Evolutionary conservation across 2,797 vertebrate species (phyloP), one percentile per base, ranked within the genome.

Genomic region (Aplochiton taeniatus): DNA sequence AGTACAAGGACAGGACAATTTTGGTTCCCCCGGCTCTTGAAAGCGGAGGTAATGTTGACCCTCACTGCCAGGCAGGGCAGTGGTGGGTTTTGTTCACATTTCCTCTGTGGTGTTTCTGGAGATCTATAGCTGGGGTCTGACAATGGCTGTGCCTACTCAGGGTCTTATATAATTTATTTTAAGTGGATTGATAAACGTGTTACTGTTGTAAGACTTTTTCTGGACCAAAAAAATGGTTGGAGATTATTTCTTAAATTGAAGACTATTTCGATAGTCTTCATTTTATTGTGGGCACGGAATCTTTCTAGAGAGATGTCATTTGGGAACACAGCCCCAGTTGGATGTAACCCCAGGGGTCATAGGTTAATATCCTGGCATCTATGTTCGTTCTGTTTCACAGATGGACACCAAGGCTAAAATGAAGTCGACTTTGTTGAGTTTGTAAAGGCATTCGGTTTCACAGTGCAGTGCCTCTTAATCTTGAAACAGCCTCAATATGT

Each of bases 331-430:
- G 71, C 66, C 68, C 66, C 16, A 54, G 58, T 69, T 66, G 63
- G 66, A 58, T 65, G 50, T 58, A 65, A 58, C 53, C 12, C 54
- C n/a, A 16, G 46, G 52, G 75, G 72, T 80, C 84, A 79, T 61
- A 79, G 75, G 75, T 83, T 58, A 80, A 72, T 66, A 62, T 58
- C 67, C 63, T 17, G 55, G 45, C 47, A 52, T 17, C 60, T 79
- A 67, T 72, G 60, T 65, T 60, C 51, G 57, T 63, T 66, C 42
- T 43, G 43, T 63, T 58, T 70, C 64, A 71, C 70, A 84, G 60
- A 73, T 79, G 51, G 69, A 73, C 68, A 63, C 56, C 56, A 48
- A 18, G 51, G 64, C 63, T 48, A 66, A 73, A 69, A 72, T 58
- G 20, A 73, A 69, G 51, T 63, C 6, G 13, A 58, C 45, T 50